These are phyloP conservation scores for Cantharis nigra DNA, from an alignment of 2,888 invertebrate species.

Conservation along the genomic window DNA sequence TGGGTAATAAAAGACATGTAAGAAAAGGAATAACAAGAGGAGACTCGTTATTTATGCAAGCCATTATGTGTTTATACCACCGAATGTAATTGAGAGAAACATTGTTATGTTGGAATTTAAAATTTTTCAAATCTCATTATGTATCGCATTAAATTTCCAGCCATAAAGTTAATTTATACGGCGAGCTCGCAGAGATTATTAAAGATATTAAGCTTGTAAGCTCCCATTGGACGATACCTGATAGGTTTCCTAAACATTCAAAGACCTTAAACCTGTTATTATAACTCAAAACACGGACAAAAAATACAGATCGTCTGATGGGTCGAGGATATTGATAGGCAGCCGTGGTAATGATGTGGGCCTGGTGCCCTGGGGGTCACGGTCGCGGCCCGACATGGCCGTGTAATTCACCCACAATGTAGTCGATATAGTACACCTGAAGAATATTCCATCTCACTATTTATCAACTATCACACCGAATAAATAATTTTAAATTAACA, in stretches of 20 bases:
- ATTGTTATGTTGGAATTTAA: slow-evolving; percentile 47
- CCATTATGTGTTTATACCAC: slow-evolving; percentile 20
- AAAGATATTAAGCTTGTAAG: slow-evolving; percentile 48
- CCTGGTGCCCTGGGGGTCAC: slow-evolving; percentile 37
- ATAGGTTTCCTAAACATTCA: slow-evolving; percentile 42
- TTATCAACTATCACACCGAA: slow-evolving; percentile 3
- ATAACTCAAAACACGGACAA: slow-evolving; percentile 48
- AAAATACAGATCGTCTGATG: slow-evolving; percentile 38
- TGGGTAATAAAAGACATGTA: slow-evolving; percentile 7
- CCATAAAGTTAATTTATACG: slow-evolving; percentile 52
- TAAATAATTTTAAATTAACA: slow-evolving; percentile 4
- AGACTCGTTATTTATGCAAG: slow-evolving; percentile 13
- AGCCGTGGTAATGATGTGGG: slow-evolving; percentile 39
- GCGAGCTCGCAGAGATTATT: slow-evolving; percentile 47
- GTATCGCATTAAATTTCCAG: slow-evolving; percentile 51
- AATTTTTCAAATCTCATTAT: slow-evolving; percentile 51
- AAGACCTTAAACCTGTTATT: slow-evolving; percentile 49
- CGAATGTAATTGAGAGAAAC: slow-evolving; percentile 39
- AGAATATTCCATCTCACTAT: not conserved
- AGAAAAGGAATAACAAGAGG: slow-evolving; percentile 8
- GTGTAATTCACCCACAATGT: slow-evolving; percentile 23
- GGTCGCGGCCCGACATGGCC: slow-evolving; percentile 34
- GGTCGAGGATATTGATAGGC: slow-evolving; percentile 37
- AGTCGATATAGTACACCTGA: slow-evolving; percentile 18
- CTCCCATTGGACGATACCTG: slow-evolving; percentile 42